Conservation (phyloP, 2,888 invertebrate genomes). For the Polydrusus cervinus region DNA sequence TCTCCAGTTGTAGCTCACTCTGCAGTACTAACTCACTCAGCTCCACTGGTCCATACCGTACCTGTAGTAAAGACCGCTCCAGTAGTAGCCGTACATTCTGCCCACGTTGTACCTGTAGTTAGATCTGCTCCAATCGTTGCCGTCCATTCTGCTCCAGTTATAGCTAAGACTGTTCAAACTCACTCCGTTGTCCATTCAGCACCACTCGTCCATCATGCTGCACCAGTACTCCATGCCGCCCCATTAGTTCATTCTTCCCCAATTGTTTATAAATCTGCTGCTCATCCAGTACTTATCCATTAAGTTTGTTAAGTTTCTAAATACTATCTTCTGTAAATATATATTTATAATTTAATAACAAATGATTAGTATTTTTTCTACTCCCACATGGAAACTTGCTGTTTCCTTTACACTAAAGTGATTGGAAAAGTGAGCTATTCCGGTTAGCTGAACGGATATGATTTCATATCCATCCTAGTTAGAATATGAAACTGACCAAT, state of each 20-base stretch:
- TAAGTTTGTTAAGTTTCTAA: not conserved
- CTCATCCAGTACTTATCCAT: slow-evolving; percentile 55
- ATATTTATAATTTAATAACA: not conserved
- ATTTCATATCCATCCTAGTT: no score
- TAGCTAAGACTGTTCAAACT: slow-evolving; percentile 39
- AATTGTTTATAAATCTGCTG: slow-evolving; percentile 8
- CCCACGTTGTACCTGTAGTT: slow-evolving; percentile 53
- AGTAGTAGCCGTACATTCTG: slow-evolving; percentile 37
- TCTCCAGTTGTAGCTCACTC: slow-evolving; percentile 19
- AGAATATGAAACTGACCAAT: no score
- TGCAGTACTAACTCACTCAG: slow-evolving; percentile 43
- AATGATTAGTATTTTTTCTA: no score
- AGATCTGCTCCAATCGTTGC: slow-evolving; percentile 61
- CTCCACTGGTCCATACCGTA: not conserved
- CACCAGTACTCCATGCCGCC: slow-evolving; percentile 57
- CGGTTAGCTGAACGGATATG: no score
- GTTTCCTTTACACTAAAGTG: no score
- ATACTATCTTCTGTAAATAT: not conserved
- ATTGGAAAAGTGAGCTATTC: no score
- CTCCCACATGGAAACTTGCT: no score
- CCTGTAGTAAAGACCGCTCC: slow-evolving; percentile 25
- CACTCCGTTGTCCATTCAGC: slow-evolving; percentile 44
- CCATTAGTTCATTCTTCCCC: slow-evolving; percentile 61
- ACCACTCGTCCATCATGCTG: slow-evolving; percentile 55
- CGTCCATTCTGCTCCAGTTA: slow-evolving; percentile 57